Evolutionary conservation across 23 tunicate species (phyloP).

Genomic region (Trididemnum nubilum): DNA sequence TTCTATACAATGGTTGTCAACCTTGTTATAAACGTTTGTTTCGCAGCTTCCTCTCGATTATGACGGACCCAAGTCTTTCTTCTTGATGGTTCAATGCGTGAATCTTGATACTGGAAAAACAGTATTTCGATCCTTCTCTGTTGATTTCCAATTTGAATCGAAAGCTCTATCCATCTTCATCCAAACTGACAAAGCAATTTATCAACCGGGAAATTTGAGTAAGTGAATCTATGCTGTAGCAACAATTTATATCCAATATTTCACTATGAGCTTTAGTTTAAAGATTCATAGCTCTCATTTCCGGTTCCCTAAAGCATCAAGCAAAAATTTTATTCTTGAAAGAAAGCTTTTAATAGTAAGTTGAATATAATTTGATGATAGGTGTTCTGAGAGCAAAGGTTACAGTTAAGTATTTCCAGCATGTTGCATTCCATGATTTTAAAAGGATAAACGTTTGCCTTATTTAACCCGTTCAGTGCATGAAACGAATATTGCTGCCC

Average conservation of each 20-base stretch:
- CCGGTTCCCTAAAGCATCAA: no score
- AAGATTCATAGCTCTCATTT: neutral
- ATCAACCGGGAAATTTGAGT: slow-evolving; percentile 88
- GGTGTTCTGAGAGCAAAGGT: no score
- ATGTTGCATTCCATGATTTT: no score
- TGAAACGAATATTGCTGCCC: no score
- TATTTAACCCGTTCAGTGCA: no score
- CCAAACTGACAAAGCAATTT: slow-evolving; percentile 98
- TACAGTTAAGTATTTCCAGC: neutral
- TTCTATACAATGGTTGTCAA: no score
- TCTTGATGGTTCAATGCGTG: slow-evolving; percentile 41
- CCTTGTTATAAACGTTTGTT: no score
- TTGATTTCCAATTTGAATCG: slow-evolving; percentile 33
- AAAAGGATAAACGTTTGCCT: no score
- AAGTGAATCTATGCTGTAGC: no score
- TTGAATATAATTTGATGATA: no score
- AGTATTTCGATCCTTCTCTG: slow-evolving; percentile 40
- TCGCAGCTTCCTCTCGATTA: slow-evolving; percentile 42
- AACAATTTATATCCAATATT: no score
- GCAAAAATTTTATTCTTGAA: neutral
- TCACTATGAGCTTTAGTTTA: no score
- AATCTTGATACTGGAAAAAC: slow-evolving; percentile 49
- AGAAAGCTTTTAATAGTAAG: neutral
- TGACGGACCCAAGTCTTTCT: slow-evolving; percentile 42
- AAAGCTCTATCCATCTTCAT: slow-evolving; percentile 71